Conservation (phyloP, 2,113 vertebrate genomes). For the Delphinapterus leucas region DNA sequence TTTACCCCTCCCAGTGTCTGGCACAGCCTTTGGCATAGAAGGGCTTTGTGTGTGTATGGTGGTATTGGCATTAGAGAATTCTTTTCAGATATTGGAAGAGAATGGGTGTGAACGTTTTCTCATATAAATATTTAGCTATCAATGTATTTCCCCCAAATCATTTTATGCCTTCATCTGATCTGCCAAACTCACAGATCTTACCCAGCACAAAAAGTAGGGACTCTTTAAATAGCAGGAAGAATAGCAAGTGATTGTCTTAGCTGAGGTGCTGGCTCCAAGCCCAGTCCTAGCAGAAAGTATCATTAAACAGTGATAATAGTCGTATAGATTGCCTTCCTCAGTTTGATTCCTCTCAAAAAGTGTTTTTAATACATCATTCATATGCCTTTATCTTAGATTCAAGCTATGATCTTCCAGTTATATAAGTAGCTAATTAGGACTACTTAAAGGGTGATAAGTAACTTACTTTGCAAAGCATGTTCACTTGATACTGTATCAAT, state of each 20-base stretch:
- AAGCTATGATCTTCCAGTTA: not conserved
- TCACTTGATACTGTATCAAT: constrained; percentile 37
- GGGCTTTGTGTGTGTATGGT: rapidly evolving
- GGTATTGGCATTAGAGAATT: not conserved
- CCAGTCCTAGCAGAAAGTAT: not conserved
- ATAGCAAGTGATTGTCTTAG: rapidly evolving
- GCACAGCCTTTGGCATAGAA: rapidly evolving
- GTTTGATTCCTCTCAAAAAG: not conserved
- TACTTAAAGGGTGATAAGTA: not conserved
- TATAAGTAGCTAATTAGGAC: not conserved
- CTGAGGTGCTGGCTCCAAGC: not conserved
- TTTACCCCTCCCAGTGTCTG: rapidly evolving
- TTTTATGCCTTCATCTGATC: not conserved
- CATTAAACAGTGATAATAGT: not conserved
- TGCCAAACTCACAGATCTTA: not conserved
- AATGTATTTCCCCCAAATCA: not conserved
- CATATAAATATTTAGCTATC: not conserved
- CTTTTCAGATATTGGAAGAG: not conserved
- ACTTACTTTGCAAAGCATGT: not conserved
- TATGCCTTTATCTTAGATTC: not conserved
- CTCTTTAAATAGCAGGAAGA: too few relatives aligned
- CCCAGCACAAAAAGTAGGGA: not conserved
- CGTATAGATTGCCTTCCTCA: not conserved
- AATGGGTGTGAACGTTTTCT: not conserved
- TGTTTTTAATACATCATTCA: not conserved